Conservation (phyloP, 1,140 invertebrate species). For the Eueides isabella region DNA sequence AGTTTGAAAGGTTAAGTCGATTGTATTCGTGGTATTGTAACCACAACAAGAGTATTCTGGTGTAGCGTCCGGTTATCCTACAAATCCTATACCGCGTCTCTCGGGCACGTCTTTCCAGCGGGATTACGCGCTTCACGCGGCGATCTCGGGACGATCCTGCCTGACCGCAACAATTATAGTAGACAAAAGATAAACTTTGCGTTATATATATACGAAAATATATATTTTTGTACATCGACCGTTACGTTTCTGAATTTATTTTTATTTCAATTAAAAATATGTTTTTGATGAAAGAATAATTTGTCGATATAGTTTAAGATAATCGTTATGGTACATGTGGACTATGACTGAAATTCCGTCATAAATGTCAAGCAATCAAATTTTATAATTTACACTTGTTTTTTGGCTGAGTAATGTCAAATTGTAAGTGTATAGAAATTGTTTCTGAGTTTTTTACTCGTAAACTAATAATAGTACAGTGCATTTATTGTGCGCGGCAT, state of each 20-base stretch:
- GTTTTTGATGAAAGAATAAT: no score
- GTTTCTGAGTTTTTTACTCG: no score
- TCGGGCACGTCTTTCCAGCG: conserved; percentile 60
- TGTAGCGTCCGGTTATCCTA: conserved; percentile 64
- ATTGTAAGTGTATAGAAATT: no score
- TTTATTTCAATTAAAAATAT: background rate
- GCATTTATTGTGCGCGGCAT: no score
- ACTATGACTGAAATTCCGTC: no score
- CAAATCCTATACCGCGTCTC: conserved; percentile 61
- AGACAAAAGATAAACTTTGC: conserved; percentile 31
- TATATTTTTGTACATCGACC: background rate
- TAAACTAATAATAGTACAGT: no score
- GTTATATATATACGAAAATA: background rate
- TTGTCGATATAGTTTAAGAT: no score
- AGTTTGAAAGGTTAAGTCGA: conserved; percentile 36
- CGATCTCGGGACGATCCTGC: conserved; percentile 52
- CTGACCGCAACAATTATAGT: conserved; percentile 57
- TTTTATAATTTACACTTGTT: no score
- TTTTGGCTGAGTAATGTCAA: no score
- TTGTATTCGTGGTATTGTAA: conserved; percentile 53
- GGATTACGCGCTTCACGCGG: conserved; percentile 61
- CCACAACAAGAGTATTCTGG: conserved; percentile 56
- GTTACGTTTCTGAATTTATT: background rate
- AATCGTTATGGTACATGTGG: no score
- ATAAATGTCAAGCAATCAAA: no score